Evolutionary conservation across 2,888 invertebrate species (phyloP).

Genomic region (Trissoscelio sp.): DNA sequence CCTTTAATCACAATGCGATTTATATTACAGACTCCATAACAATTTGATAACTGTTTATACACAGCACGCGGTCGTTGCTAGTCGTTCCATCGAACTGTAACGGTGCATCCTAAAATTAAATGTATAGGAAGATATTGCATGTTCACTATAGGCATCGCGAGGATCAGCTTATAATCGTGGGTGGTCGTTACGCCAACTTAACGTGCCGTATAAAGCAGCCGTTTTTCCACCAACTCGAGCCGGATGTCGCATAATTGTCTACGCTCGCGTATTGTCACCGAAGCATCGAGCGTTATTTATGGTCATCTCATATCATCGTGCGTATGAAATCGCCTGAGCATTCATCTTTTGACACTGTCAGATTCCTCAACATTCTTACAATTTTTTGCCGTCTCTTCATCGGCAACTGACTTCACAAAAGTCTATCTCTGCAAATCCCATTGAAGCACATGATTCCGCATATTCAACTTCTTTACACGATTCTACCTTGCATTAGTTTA

Average conservation of each 20-base stretch:
- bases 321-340: slow-evolving; percentile 51
- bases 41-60: slow-evolving; percentile 53
- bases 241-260: slow-evolving; percentile 77
- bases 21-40: slow-evolving; percentile 31
- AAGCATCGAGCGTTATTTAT: slow-evolving; percentile 55
- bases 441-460: neutral
- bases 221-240: slow-evolving; percentile 76
- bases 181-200: slow-evolving; percentile 77
- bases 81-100: slow-evolving; percentile 55
- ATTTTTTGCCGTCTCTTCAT: neutral
- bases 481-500: too few relatives aligned
- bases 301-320: slow-evolving; percentile 39
- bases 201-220: slow-evolving; percentile 78
- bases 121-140: slow-evolving; percentile 60
- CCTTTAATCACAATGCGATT: slow-evolving; percentile 37
- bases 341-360: slow-evolving; percentile 46
- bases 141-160: slow-evolving; percentile 51
- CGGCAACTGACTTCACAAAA: neutral
- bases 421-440: neutral
- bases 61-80: slow-evolving; percentile 21
- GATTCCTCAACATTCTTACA: slow-evolving; percentile 33
- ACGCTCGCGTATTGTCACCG: slow-evolving; percentile 71
- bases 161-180: slow-evolving; percentile 75
- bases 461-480: too few relatives aligned
- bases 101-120: slow-evolving; percentile 64